Base-by-base conservation (phyloP, 2,113 vertebrate genomes). In the Candoia aspera region DNA sequence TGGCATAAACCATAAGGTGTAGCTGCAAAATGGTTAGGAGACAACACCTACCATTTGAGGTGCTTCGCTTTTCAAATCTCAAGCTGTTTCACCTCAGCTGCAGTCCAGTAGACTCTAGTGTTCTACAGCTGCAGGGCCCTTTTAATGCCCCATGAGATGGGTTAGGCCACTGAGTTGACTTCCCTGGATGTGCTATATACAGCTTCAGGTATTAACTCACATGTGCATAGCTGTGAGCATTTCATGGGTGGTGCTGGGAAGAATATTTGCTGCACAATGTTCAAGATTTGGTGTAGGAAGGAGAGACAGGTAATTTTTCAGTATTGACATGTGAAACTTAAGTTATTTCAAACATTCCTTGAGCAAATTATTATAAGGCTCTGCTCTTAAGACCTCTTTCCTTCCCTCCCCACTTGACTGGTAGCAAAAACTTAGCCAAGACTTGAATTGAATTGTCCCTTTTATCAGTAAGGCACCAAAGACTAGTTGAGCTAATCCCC, bases 391-490 rank as follows among this genome's bases (percentile, higher is more conserved):
- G 73, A 42, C 33, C 17, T 42, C 73, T 79, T 29, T 0, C 12
- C 11, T 59, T 37, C 53, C 49, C 19, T 89, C 93, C 91, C 90
- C 64, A 92, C 89, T 91, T 91, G 0, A 8, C 88, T 84, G 26
- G n/a, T 0, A 90, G 92, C 6, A 0, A 53, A 1, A 46, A 92
- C 79, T 87, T 87, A 33, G 88, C 0, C 60, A 84, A 60, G 93
- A 92, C 88, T 90, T 85, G 1, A 62, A 13, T 21, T 49, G 24
- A 60, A 60, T 9, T 13, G 42, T 49, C n/a, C 15, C 10, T 55
- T 29, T 92, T 91, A 94, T 92, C 95, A 83, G 0, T 59, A 83
- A 91, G 96, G 93, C 96, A 94, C 97, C 97, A 98, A 97, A 98
- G 97, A 96, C 23, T 62, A 49, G 93, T 93, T 92, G 96, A 2